Base-by-base conservation (phyloP, 2,113 vertebrate genomes). In the Lagopus muta region DNA sequence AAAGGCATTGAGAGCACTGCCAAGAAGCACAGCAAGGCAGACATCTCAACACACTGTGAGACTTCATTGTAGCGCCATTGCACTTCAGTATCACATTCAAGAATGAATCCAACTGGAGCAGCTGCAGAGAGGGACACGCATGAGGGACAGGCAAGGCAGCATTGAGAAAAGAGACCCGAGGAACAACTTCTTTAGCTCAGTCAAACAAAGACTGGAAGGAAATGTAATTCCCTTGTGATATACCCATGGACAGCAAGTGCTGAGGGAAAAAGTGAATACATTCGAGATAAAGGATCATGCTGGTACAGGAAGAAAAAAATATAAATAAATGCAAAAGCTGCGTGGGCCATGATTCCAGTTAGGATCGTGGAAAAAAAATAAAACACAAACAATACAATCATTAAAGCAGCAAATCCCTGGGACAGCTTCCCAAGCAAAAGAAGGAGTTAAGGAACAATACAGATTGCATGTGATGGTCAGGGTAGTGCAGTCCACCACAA, bases 151-250 rank as follows among this genome's bases (percentile, higher is more conserved):
- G 55, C 55, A 54, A 47, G 42, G 36, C 6, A 55, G 38, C 34
- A 78, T 4, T 11, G 13, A 34, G 16, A 81, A 89, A 81, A 36
- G 15, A 92, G 52, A 76, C 45, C 50, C 32, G 62, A 60, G 70
- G n/a, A 92, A 79, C 28, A 78, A 38, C 66, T 88, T 60, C 54
- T 13, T 69, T 40, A 88, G 48, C 36, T 45, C 77, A 87, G 34
- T 21, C 69, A 72, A 89, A 94, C 52, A 91, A 93, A 91, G 43
- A 38, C 85, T 93, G 38, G 32, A 89, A 95, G 73, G 66, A 96
- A 96, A 89, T 21, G 15, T 2, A 91, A 75, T 55, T 88, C 89
- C 66, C 91, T 85, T 50, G 57, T 4, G 3, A 80, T 32, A 18
- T 52, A 62, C 85, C 85, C 91, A 76, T n/a, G 54, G 82, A 82